Evolutionary conservation across 2,113 vertebrate species (phyloP).

Genomic region (Neolamprologus fasciatus): DNA sequence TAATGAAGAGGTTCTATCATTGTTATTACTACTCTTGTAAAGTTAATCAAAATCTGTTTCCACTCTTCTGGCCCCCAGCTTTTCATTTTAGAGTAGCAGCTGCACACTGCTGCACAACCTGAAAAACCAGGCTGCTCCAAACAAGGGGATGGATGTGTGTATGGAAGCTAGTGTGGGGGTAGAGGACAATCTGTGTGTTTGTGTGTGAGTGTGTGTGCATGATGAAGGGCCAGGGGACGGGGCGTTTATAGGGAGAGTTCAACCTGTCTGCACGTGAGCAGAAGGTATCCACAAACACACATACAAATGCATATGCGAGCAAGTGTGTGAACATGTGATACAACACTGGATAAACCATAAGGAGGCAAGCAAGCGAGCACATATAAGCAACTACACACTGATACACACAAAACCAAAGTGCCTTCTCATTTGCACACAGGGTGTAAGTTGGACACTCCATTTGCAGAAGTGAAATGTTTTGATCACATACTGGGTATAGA

Average conservation of each 20-base stretch:
- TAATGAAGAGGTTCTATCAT: not conserved
- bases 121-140: slow-evolving; percentile 29
- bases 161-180: not conserved
- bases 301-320: not conserved
- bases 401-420: not conserved
- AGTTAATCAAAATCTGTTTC: not conserved
- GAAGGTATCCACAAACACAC: slow-evolving; percentile 4
- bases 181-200: not conserved
- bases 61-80: not conserved
- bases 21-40: not conserved
- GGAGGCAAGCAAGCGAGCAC: not conserved
- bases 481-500: not conserved
- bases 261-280: slow-evolving; percentile 31
- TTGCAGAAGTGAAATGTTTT: not conserved
- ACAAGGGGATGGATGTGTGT: not conserved
- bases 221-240: not conserved
- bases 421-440: not conserved
- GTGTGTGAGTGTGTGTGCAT: not conserved
- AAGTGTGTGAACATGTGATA: slow-evolving; percentile 3
- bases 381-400: not conserved
- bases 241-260: not conserved
- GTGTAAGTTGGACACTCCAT: not conserved
- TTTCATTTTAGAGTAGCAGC: slow-evolving; percentile 15
- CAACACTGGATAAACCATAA: not conserved
- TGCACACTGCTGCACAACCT: slow-evolving; percentile 23